These are phyloP conservation scores for Psophia crepitans DNA, from an alignment of 2,113 vertebrate species.

Conservation along the genomic window DNA sequence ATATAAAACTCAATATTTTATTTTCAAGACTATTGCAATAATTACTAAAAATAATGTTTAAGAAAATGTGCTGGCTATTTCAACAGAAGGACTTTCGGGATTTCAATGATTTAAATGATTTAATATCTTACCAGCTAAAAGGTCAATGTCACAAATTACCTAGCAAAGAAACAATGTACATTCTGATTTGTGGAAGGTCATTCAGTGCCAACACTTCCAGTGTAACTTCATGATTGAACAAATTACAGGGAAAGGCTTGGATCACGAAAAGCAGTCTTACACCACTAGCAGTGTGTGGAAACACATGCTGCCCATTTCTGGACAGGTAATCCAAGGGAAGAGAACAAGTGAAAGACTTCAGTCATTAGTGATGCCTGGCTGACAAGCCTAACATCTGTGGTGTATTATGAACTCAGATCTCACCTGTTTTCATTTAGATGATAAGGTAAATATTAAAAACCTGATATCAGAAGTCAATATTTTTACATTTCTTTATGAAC, in stretches of 20 bases:
- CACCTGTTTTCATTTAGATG: not conserved
- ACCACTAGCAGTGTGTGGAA: not conserved
- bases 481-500: not conserved
- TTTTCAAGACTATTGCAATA: not conserved
- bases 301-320: rapidly evolving
- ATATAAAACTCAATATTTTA: not conserved
- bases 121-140: not conserved
- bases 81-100: not conserved
- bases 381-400: not conserved
- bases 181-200: not conserved
- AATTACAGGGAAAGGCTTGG: not conserved
- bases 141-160: not conserved
- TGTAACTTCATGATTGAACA: not conserved
- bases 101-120: not conserved
- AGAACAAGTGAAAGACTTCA: not conserved
- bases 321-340: not conserved
- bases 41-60: not conserved
- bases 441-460: not conserved
- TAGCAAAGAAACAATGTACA: not conserved
- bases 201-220: not conserved
- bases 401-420: not conserved
- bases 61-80: not conserved
- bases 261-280: not conserved
- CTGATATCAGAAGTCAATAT: not conserved
- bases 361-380: not conserved